Conservation (phyloP, 2,888 invertebrate species). For the Baronia brevicornis region DNA sequence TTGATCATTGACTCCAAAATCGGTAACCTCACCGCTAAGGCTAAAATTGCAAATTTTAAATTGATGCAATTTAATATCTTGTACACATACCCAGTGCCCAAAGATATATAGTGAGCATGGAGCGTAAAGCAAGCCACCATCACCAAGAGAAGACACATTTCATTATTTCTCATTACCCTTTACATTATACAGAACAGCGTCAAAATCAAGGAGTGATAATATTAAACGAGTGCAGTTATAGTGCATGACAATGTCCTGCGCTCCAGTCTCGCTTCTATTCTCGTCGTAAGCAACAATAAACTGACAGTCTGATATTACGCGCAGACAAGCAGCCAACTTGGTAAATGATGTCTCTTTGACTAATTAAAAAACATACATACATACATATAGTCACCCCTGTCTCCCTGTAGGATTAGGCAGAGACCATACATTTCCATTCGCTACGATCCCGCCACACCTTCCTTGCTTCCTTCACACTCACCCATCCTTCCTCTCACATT, state of each 20-base stretch:
- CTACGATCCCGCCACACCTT: too few species aligned
- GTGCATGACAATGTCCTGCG: slow-evolving; percentile 9
- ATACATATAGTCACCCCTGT: neutral
- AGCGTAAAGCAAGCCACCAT: too few species aligned
- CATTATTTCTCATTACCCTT: neutral
- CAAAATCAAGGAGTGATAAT: slow-evolving; percentile 1
- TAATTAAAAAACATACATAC: slow-evolving; percentile 16
- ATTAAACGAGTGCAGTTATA: slow-evolving; percentile 12
- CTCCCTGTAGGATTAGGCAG: neutral
- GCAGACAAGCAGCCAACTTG: slow-evolving; percentile 10
- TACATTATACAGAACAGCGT: neutral
- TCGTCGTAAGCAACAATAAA: slow-evolving; percentile 27
- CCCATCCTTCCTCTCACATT: too few species aligned
- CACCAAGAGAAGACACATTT: neutral
- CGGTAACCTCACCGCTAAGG: too few species aligned
- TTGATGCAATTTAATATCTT: too few species aligned
- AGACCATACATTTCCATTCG: neutral
- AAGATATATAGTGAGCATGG: too few species aligned
- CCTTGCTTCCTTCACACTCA: too few species aligned
- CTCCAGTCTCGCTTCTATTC: slow-evolving; percentile 28
- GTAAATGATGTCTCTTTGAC: slow-evolving; percentile 20
- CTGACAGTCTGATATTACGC: slow-evolving; percentile 22
- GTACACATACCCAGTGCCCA: too few species aligned
- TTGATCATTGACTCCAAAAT: too few species aligned
- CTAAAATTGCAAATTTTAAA: too few species aligned